Base-by-base conservation (phyloP, 2,113 vertebrate genomes). In the Oxyruncus cristatus region DNA sequence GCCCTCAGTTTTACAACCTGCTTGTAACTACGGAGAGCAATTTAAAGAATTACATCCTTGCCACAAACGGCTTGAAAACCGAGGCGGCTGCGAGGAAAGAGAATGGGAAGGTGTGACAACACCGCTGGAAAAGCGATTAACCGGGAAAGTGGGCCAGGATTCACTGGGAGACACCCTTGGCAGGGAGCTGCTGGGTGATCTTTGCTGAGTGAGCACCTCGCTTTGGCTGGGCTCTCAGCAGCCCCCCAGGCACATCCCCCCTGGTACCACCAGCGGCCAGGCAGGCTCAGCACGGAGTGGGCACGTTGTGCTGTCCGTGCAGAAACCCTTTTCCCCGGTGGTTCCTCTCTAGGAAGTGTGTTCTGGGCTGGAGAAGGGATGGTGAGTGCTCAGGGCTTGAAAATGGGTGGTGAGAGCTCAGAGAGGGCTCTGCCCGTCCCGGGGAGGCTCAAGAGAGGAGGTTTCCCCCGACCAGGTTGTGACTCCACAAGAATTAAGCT, bases 11-110 rank as follows among this genome's bases (percentile, higher is more conserved):
- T 94, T 95, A 95, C n/a, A 86, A 72, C 72, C 92, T 75, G 75
- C 79, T 78, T 88, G 75, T 68, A 86, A 94, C 92, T 88, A 47
- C 20, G 84, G 50, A 90, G 61, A 91, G 74, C 74, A 95, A 95
- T 94, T 96, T 82, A 92, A 95, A 92, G 92, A 88, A 96, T 96
- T 92, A 72, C 73, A 81, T 75, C 85, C 86, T 89, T 19, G 3
- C 83, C 95, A 67, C 90, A 89, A 65, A 86, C 82, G 77, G 35
- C 55, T 86, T 41, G 61, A 75, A 87, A 82, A 78, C 39, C 47
- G 59, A 71, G 13, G 55, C 2, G 11, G 68, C 41, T 80, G 72
- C 55, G 70, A 6, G 1, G 83, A 82, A 78, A 59, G 65, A 0
- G 6, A 71, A 89, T 33, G 49, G 65, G 75, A 61, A 93, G 72